Percentiles rank a stretch among this genome's conserved stretches.
phyloP scores from a whole-genome alignment of 2,888 invertebrate species.

The Tridacna crocea region DNA sequence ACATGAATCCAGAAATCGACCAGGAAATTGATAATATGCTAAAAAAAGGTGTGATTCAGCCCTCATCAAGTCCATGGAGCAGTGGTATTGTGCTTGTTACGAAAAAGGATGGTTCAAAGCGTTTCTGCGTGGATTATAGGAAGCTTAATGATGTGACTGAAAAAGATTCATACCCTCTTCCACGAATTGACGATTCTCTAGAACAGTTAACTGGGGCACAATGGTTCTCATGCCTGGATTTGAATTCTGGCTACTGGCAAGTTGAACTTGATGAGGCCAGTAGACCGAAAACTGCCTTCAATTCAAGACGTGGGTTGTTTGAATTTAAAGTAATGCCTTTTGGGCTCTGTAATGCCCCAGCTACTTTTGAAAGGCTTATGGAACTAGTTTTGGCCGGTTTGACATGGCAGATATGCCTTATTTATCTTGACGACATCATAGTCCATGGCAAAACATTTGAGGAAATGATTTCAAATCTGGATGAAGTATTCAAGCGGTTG shows the following conservation, averaged over 20 bases:
- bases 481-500: background rate
- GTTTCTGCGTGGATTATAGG: constrained; percentile 30
- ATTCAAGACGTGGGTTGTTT: background rate
- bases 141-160: constrained; percentile 32
- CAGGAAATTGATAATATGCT: constrained; percentile 40
- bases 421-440: background rate
- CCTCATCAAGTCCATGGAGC: constrained; percentile 14
- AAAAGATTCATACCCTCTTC: constrained; percentile 34
- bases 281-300: constrained; percentile 7
- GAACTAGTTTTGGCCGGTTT: background rate
- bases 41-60: constrained; percentile 21
- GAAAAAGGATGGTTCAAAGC: constrained; percentile 31
- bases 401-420: background rate
- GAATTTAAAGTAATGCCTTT: background rate
- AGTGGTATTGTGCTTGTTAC: constrained; percentile 34
- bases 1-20: constrained; percentile 26
- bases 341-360: background rate
- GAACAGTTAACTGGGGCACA: constrained; percentile 18
- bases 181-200: constrained; percentile 26
- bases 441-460: background rate
- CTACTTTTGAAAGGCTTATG: background rate
- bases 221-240: constrained; percentile 40
- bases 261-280: constrained; percentile 31
- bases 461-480: constrained; percentile 1
- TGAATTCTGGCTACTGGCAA: constrained; percentile 54